Evolutionary conservation across 2,888 invertebrate genomes (phyloP), one percentile per base, ranked within the genome.

Genomic region (Halictus ligatus): DNA sequence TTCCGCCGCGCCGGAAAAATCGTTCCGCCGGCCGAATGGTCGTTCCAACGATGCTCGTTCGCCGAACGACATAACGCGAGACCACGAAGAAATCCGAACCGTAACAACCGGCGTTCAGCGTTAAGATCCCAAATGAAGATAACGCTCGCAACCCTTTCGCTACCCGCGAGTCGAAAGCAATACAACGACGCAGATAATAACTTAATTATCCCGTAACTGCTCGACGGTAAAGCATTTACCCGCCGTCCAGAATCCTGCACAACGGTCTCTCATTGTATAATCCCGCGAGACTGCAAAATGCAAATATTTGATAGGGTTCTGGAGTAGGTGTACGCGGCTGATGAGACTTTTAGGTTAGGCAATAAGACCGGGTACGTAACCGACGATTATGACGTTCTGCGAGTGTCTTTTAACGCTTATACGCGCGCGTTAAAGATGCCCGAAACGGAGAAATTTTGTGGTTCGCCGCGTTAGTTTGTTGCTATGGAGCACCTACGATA

Each of bases 71-170:
- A 54, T 15, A 72, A 78, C 67, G n/a, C 75, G 73, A 58, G 80
- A 83, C 87, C 80, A 29, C 60, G 50, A 76, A 25, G 67, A 78
- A 82, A 85, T 88, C 83, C 89, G 87, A 90, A 91, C 83, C 87
- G 83, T 87, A 89, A 92, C 89, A 88, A 87, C 87, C 87, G 85
- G 85, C 80, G 83, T 90, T 91, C 85, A 76, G 81, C 81, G 87
- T 88, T 87, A 86, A 84, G 83, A 87, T 88, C 81, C 69, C 80
- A 40, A 84, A 78, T 69, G 77, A 75, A 73, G 86, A 88, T 87
- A 86, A 79, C 78, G n/a, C 15, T 35, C 60, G 18, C 60, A 71
- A 54, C 54, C 75, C 21, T 78, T 64, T 54, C 48, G 18, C 76
- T 58, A 12, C 3, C 5, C 21, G 21, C 48, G 76, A 12, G 73